These are phyloP conservation scores for Clarias laeviceps DNA, from an alignment of 2,797 vertebrate species.

Conservation along the genomic window DNA sequence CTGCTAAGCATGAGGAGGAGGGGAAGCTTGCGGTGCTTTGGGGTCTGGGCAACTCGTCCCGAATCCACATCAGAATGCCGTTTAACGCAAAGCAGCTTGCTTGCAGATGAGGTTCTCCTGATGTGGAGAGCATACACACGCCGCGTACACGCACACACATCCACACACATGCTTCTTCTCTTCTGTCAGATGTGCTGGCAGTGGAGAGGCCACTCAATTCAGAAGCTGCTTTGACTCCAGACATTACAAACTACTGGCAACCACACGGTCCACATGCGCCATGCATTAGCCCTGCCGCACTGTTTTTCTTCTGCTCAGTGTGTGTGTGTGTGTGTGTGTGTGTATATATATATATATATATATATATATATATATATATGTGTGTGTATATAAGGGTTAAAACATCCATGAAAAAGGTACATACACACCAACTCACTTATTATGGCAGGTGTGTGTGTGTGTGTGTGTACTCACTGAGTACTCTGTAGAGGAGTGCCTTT, in stretches of 20 bases:
- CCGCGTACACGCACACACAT: constrained; percentile 32
- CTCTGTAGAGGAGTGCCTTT: constrained; percentile 77
- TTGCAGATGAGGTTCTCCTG: constrained; percentile 74
- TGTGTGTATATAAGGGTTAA: constrained; percentile 33
- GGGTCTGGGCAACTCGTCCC: constrained; percentile 69
- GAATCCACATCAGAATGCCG: constrained; percentile 78
- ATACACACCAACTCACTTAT: constrained; percentile 28
- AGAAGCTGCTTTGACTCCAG: constrained; percentile 76
- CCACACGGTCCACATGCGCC: constrained; percentile 76
- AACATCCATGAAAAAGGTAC: constrained; percentile 39
- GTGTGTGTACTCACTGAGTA: constrained; percentile 76
- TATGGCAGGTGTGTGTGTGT: constrained; percentile 46
- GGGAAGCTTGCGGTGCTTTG: constrained; percentile 53
- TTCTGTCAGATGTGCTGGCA: constrained; percentile 71
- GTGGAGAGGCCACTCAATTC: constrained; percentile 68
- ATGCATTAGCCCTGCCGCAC: constrained; percentile 69
- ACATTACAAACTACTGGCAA: constrained; percentile 80
- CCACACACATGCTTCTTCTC: constrained; percentile 56
- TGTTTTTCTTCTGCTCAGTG: constrained; percentile 53
- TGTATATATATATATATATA: constrained; percentile 22
- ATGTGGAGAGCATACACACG: constrained; percentile 33
- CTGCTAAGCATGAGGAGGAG: constrained; percentile 59
- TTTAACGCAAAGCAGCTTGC: constrained; percentile 80
- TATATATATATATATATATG: not conserved
- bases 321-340: constrained; percentile 23